Evolutionary conservation across 2,888 invertebrate species (phyloP), one percentile per base, ranked within the genome.

Genomic region (Aspidiotus destructor): DNA sequence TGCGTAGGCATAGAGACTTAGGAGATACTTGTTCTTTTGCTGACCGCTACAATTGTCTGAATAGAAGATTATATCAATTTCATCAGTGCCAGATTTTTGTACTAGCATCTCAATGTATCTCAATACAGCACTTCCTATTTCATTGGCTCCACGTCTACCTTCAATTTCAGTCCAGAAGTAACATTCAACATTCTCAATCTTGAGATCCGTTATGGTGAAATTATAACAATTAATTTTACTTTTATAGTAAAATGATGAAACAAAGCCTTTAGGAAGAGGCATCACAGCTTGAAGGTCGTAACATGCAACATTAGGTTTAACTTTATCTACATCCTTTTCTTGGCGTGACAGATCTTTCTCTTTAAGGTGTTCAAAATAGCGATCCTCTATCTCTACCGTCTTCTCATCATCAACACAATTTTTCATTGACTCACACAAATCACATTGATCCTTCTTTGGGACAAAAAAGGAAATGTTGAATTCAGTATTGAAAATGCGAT

Each of bases 41-140:
- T 73, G 73, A n/a, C 74, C 73, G 28, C 68, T 68, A 67, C 73
- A 73, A 53, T 73, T 72, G 58, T 73, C 73, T 8, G 72, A 73
- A 70, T 73, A 73, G 53, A 73, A 73, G 44, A 69, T 69, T 8
- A 54, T 64, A 54, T 55, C 52, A 53, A 61, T 69, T 16, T 60
- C 41, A 67, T 52, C 53, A 17, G 40, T 1, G n/a, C 61, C 9
- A n/a, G 41, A 44, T 44, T 44, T 44, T n/a, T 44, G 48, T 8
- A 44, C 48, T 9, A 68, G 10, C 52, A 11, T 11, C 60, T 70
- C 48, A 13, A 72, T 57, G 58, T 70, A 73, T 40, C 67, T 69
- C 9, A 70, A 69, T 40, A 74, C 55, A 70, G 73, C 73, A 48
- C 65, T 71, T 16, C 71, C 73, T 41, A 74, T 73, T 73, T 74